Evolutionary conservation across 2,797 vertebrate species (phyloP).

Genomic region (Poecile montanus): DNA sequence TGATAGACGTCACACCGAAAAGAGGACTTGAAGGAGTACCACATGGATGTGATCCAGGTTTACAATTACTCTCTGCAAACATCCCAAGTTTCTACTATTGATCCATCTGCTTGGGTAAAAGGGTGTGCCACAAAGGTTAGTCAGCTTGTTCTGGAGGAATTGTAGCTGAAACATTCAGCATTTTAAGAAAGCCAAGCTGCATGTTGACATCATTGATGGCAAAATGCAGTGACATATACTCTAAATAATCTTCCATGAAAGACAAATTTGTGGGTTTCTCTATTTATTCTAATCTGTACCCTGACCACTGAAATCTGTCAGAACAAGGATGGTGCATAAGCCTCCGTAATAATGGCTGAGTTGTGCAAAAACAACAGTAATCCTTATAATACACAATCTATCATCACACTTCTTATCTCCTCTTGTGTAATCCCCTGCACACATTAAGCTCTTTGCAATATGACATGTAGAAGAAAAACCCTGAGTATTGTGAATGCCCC

Average conservation of each 20-base stretch:
- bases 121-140: neutral
- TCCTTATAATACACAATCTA: neutral
- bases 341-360: neutral
- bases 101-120: neutral
- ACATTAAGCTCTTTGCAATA: neutral
- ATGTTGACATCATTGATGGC: neutral
- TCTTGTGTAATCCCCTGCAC: neutral
- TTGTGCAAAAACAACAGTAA: slow-evolving; percentile 22
- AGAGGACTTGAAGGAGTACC: neutral
- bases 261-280: neutral
- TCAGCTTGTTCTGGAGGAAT: neutral
- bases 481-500: neutral
- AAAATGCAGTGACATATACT: neutral
- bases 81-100: neutral
- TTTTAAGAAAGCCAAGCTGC: neutral
- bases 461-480: neutral
- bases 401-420: neutral
- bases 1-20: neutral
- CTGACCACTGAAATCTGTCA: neutral
- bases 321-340: neutral
- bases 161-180: neutral
- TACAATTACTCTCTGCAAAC: neutral
- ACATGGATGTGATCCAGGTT: neutral
- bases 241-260: neutral
- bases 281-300: neutral